Percentiles rank a stretch among this genome's conserved stretches.
These are phyloP conservation scores for Perdita meconis DNA, from an alignment of 2,888 invertebrate genomes.

Conservation along the genomic window DNA sequence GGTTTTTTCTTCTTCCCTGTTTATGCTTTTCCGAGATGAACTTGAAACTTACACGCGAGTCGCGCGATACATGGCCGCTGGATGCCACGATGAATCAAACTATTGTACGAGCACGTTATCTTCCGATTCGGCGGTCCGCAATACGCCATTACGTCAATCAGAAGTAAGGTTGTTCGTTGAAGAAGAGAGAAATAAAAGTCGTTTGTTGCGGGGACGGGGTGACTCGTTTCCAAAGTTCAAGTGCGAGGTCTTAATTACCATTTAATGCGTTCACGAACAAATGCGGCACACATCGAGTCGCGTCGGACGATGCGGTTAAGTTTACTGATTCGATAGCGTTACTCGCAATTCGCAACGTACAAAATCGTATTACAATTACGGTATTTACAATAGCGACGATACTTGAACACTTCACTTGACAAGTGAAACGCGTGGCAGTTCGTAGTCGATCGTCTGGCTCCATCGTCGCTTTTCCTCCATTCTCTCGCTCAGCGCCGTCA, in stretches of 20 bases:
- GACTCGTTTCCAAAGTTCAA: background rate
- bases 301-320: background rate
- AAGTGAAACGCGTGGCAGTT: background rate
- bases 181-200: background rate
- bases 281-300: too few relatives aligned
- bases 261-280: background rate
- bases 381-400: too few relatives aligned
- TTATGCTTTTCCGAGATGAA: background rate
- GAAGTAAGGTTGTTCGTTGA: background rate
- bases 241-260: background rate
- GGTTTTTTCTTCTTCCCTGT: background rate
- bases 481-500: slow-evolving; percentile 88
- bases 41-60: background rate
- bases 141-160: slow-evolving; percentile 7
- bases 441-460: slow-evolving; percentile 57
- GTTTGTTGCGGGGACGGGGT: background rate
- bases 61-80: slow-evolving; percentile 6
- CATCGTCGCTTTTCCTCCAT: slow-evolving; percentile 25
- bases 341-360: background rate
- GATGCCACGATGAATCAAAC: slow-evolving; percentile 3
- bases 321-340: background rate
- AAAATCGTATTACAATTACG: too few relatives aligned
- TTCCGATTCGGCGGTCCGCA: background rate
- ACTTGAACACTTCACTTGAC: too few relatives aligned
- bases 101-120: slow-evolving; percentile 30